Evolutionary conservation across 2,113 vertebrate species (phyloP), one percentile per base, ranked within the genome.

Genomic region (Bubalus kerabau): DNA sequence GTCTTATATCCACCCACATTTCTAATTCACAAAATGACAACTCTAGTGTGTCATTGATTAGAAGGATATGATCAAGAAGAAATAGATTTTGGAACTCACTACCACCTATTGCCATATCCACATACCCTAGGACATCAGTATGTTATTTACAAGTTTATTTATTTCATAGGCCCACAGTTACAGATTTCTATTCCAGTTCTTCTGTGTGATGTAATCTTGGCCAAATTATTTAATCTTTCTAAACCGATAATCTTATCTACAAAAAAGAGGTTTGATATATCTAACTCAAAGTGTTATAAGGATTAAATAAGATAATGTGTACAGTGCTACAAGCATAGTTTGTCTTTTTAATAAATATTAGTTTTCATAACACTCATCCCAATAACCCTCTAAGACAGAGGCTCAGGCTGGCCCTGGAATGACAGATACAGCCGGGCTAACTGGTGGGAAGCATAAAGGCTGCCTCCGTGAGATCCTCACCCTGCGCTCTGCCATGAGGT

Each of bases 301-400:
- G 43, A 83, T 91, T 91, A 94, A 96, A 94, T 24, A 82, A 52
- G 76, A 93, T 92, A 96, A 52, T 91, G 46, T 28, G 7, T 32
- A 91, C 36, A 88, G 43, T 28, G 17, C 4, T 81, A 67, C 2
- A 81, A 57, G 10, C 30, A 87, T 16, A 82, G 12, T 71, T 71
- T 87, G 57, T 76, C 46, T 91, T 95, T 46, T 95, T 48, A 95
- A 62, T 85, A 93, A 91, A 93, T 32, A 71, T 32, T 50, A 80
- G 14, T 62, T 93, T 94, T 94, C 32, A 71, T 12, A 14, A 5
- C 2, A 50, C 3, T 89, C 48, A 93, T 82, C 28, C 23, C 48
- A 83, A 76, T 23, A 94, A 40, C 8, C 14, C 32, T 57, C 6
- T 6, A 90, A 48, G 28, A 57, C 83, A 80, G 36, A 82, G 46